A percentile compares a stretch with the other conserved stretches of the same genome.
Evolutionary conservation across 1,140 invertebrate genomes (phyloP).

Genomic region (Papilio polyxenes): DNA sequence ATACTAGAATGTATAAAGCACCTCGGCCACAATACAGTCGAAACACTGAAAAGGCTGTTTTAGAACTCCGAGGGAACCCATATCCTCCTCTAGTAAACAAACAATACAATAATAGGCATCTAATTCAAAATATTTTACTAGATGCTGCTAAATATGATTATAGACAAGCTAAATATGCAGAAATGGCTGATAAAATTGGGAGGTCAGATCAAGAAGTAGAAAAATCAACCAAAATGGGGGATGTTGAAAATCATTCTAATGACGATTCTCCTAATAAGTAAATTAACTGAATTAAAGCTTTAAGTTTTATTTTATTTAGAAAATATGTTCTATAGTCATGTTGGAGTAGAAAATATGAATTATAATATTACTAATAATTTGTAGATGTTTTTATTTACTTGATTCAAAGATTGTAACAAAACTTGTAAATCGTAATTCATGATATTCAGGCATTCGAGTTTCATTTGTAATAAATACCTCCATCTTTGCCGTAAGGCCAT

Average conservation of each 20-base stretch:
- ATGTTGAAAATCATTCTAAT: neutral
- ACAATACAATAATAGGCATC: conserved; percentile 81
- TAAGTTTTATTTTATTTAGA: neutral
- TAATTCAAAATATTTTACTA: conserved; percentile 87
- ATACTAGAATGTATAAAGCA: conserved; percentile 87
- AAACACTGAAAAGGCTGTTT: conserved; percentile 81
- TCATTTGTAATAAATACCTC: too few relatives aligned
- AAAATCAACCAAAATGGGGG: neutral
- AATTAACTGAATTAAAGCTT: neutral
- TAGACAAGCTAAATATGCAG: conserved; percentile 74
- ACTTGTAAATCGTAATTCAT: neutral
- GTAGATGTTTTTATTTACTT: neutral
- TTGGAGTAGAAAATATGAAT: neutral
- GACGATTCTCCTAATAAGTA: neutral
- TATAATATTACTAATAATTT: neutral
- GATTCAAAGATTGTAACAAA: neutral
- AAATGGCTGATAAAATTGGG: conserved; percentile 74
- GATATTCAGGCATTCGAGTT: too few relatives aligned
- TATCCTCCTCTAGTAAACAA: conserved; percentile 83
- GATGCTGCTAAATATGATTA: conserved; percentile 88
- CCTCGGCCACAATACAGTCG: conserved; percentile 83
- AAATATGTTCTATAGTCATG: neutral
- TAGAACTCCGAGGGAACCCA: conserved; percentile 91
- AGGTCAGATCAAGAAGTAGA: conserved; percentile 46
- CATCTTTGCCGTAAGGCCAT: too few relatives aligned